Percentiles rank a stretch among this genome's conserved stretches.
These are phyloP conservation scores for Nesoenas mayeri DNA, from an alignment of 2,113 vertebrate genomes.

Conservation along the genomic window DNA sequence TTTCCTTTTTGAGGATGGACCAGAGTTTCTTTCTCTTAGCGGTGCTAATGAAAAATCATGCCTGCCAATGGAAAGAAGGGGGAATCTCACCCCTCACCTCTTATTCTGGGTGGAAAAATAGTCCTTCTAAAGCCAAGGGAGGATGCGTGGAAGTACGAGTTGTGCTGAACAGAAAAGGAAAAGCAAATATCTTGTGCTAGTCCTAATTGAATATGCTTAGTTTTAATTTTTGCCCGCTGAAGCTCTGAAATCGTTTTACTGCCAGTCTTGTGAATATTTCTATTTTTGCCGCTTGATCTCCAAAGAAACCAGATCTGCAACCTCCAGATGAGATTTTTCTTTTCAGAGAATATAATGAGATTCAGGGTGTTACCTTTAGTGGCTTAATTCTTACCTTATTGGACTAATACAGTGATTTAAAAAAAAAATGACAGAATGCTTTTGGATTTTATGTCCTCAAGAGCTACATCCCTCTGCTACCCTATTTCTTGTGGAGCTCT, in stretches of 20 bases:
- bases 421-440: not conserved
- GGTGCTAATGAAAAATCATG: not conserved
- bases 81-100: not conserved
- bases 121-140: not conserved
- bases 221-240: constrained; percentile 1
- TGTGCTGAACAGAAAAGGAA: not conserved
- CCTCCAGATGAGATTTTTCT: not conserved
- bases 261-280: not conserved
- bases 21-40: not conserved
- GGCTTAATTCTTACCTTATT: not conserved
- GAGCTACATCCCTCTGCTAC: not conserved
- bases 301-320: not conserved
- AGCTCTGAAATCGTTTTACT: not conserved
- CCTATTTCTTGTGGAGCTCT: not conserved
- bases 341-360: not conserved
- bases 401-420: not conserved
- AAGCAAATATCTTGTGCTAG: not conserved
- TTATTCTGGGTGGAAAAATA: not conserved
- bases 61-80: not conserved
- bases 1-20: not conserved
- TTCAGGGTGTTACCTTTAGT: not conserved
- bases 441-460: not conserved
- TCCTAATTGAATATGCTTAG: not conserved
- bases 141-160: not conserved
- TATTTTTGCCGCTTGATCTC: not conserved